Conservation (phyloP, 1,140 invertebrate genomes). For the Conopomorpha cramerella region DNA sequence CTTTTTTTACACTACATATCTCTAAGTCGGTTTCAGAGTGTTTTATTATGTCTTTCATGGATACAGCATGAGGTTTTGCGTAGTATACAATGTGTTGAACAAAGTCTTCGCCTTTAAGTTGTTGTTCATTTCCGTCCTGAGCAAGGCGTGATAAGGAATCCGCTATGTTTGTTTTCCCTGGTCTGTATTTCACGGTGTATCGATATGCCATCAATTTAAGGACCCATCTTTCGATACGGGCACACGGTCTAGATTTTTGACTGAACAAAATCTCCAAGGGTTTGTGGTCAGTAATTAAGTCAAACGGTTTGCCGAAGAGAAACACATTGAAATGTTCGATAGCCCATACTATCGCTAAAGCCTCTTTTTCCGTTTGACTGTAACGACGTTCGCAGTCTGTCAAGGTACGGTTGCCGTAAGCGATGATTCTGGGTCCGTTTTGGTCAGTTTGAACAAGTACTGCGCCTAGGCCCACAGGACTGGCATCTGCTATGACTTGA, state of each 20-base stretch:
- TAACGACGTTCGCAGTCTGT: slow-evolving; percentile 9
- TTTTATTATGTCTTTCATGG: background rate
- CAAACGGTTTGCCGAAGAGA: slow-evolving; percentile 10
- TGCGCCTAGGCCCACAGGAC: slow-evolving; percentile 25
- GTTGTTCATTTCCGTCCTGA: too few relatives aligned
- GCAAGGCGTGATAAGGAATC: background rate
- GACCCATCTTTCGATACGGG: slow-evolving; percentile 11
- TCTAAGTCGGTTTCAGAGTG: background rate
- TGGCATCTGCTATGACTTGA: slow-evolving; percentile 32
- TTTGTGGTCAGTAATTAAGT: slow-evolving; percentile 19
- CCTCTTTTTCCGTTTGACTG: slow-evolving; percentile 15
- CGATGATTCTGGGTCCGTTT: slow-evolving; percentile 4
- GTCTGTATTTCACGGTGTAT: background rate
- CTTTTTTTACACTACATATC: background rate
- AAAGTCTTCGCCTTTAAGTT: background rate
- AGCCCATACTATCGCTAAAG: slow-evolving; percentile 9
- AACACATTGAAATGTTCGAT: slow-evolving; percentile 8
- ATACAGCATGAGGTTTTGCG: background rate
- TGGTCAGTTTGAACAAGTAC: slow-evolving; percentile 13
- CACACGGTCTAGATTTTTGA: slow-evolving; percentile 11
- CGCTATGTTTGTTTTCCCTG: background rate
- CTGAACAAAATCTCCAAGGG: slow-evolving; percentile 11
- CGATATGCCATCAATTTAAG: background rate
- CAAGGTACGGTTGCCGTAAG: slow-evolving; percentile 6
- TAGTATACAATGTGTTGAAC: slow-evolving; percentile 2